phyloP scores from a whole-genome alignment of 2,113 vertebrate genomes.

The Chaetodon trifascialis region DNA sequence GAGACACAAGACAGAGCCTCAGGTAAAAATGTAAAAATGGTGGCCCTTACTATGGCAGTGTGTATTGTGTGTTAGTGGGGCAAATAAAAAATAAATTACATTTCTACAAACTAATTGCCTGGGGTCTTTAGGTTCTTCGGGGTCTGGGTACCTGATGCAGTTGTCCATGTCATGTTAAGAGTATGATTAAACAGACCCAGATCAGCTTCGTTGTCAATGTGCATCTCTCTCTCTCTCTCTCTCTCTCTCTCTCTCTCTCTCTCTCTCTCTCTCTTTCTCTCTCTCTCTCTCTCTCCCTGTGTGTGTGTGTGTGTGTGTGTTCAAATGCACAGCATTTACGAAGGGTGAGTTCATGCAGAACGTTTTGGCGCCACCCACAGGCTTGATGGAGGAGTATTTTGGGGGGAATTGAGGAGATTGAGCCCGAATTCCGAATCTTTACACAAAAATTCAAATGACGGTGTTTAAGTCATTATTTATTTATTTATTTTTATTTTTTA shows the following conservation, averaged over 20 bases:
- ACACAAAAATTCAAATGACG: rapidly evolving
- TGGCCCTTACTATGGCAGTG: background rate
- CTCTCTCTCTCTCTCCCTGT: rapidly evolving
- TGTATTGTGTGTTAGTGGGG: background rate
- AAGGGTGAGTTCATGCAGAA: background rate
- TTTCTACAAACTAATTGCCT: background rate
- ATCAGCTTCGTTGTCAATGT: background rate
- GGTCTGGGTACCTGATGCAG: background rate
- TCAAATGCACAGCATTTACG: no score
- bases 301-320: background rate
- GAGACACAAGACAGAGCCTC: no score
- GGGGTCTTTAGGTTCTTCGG: background rate
- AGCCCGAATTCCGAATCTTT: background rate
- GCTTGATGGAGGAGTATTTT: background rate
- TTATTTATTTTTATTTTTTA: background rate
- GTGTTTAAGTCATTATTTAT: background rate
- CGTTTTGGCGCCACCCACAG: conserved; percentile 62
- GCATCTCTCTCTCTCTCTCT: no score
- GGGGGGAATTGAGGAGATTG: background rate
- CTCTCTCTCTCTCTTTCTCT: no score
- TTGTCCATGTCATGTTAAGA: background rate
- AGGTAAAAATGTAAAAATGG: background rate
- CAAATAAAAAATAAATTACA: background rate
- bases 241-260: no score
- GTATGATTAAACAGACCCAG: background rate